Evolutionary conservation across 1,140 invertebrate species (phyloP), one percentile per base, ranked within the genome.

Genomic region (Pogonomyrmex californicus): DNA sequence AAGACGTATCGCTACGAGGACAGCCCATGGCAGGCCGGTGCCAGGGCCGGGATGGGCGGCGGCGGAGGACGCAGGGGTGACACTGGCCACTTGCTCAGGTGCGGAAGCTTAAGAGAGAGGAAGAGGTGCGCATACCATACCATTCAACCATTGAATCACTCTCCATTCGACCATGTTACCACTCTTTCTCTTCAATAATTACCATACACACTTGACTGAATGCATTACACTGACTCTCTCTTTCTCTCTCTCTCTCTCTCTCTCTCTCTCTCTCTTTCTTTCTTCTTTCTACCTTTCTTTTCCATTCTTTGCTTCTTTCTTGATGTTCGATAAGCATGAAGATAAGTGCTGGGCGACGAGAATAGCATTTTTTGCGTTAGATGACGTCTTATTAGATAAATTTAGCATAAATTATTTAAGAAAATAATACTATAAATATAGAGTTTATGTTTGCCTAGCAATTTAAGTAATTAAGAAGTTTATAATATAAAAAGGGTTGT

Each of bases 1-100:
- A 99, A 99, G 96, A 98, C 97, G 91, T 99, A 99, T 96, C 97
- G 98, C 93, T 98, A 98, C 95, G 98, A 99, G 95, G 98, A 99
- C 95, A 97, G 98, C 91, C 98, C 98, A 93, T 98, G 98, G 98
- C 98, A 98, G 95, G 97, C 97, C 88, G 92, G 91, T 58, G 91
- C 92, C 70, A 93, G 92, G 79, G 86, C 87, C 62, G 93, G 89
- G 70, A 92, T 93, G 70, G 91, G 92, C 83, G 89, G 91, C 85
- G 90, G 92, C 83, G 91, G 92, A 91, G 93, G 92, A 82, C 98
- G 98, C 85, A 96, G 98, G 91, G 96, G 98, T 92, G 96, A 98
- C 81, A 98, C 98, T 96, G 98, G 98, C 92, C 98, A 99, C 96
- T 96, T 99, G 92, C 96, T 99, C 94, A 98, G 98, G 98, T 99